Evolutionary conservation across 2,888 invertebrate species (phyloP).

Genomic region (Lasioglossum pauxillum): DNA sequence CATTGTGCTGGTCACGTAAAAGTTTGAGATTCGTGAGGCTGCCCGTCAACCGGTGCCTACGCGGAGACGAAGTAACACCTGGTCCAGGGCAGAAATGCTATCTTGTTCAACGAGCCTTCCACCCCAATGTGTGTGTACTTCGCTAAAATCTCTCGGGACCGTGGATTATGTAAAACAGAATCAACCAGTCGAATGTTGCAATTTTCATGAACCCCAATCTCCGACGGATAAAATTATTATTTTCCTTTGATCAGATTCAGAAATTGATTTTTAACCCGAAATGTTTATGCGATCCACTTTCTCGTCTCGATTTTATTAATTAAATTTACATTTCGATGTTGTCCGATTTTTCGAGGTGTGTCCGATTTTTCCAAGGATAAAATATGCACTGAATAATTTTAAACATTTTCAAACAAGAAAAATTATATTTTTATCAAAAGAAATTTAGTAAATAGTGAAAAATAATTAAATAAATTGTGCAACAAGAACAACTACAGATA

Average conservation of each 20-base stretch:
- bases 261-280: neutral
- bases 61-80: neutral
- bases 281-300: neutral
- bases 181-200: neutral
- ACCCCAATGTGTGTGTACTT: neutral
- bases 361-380: neutral
- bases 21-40: constrained; percentile 18
- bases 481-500: neutral
- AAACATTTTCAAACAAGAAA: neutral
- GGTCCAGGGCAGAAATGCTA: neutral
- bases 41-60: constrained; percentile 23
- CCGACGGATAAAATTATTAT: neutral
- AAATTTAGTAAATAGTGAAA: neutral
- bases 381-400: neutral
- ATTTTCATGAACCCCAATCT: neutral
- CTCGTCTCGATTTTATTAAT: too few relatives aligned
- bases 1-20: constrained; percentile 36
- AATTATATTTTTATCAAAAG: neutral
- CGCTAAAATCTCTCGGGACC: neutral
- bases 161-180: neutral
- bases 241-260: neutral
- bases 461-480: neutral
- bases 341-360: too few relatives aligned
- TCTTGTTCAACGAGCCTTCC: constrained; percentile 2
- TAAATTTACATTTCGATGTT: too few relatives aligned